Evolutionary conservation across 37 sponge, comb jelly and placozoan genomes (phyloP).

Genomic region (Agelas oroides): DNA sequence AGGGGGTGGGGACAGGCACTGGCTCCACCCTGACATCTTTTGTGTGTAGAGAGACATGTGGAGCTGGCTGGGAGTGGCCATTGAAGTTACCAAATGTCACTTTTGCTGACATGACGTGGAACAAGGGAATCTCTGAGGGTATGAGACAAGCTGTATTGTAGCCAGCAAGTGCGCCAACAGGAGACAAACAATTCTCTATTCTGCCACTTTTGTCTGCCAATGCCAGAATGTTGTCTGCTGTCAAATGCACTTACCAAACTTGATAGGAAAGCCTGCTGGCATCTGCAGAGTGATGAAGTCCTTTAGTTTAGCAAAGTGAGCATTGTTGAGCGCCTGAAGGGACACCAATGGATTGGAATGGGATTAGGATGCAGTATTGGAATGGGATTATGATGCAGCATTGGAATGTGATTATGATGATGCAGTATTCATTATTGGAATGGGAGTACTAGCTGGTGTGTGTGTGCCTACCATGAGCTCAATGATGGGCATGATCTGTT

Average conservation of each 20-base stretch:
- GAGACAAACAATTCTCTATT: too few relatives aligned
- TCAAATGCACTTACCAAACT: conserved; percentile 85
- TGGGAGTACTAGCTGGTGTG: too few relatives aligned
- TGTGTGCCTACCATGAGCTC: conserved; percentile 77
- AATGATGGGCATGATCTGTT: conserved; percentile 93
- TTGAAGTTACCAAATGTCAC: conserved; percentile 93
- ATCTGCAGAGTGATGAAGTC: conserved; percentile 97
- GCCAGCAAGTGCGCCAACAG: too few relatives aligned
- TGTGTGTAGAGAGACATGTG: conserved; percentile 54
- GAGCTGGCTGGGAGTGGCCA: conserved; percentile 60
- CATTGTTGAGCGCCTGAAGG: conserved; percentile 67
- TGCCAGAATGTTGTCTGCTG: too few relatives aligned
- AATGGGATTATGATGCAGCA: too few relatives aligned
- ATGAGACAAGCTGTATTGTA: too few relatives aligned
- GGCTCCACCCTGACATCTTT: conserved; percentile 28
- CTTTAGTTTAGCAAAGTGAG: conserved; percentile 94
- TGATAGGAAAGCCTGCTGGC: conserved; percentile 97
- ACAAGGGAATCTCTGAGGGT: conserved; percentile 91
- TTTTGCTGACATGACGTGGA: conserved; percentile 93
- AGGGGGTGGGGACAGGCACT: not conserved
- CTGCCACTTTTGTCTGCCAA: too few relatives aligned
- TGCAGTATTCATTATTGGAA: too few relatives aligned
- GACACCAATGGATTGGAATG: too few relatives aligned
- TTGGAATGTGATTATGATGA: too few relatives aligned
- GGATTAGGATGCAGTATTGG: too few relatives aligned